phyloP scores from a whole-genome alignment of 2,113 vertebrate species.

The Dryoscopus gambensis region DNA sequence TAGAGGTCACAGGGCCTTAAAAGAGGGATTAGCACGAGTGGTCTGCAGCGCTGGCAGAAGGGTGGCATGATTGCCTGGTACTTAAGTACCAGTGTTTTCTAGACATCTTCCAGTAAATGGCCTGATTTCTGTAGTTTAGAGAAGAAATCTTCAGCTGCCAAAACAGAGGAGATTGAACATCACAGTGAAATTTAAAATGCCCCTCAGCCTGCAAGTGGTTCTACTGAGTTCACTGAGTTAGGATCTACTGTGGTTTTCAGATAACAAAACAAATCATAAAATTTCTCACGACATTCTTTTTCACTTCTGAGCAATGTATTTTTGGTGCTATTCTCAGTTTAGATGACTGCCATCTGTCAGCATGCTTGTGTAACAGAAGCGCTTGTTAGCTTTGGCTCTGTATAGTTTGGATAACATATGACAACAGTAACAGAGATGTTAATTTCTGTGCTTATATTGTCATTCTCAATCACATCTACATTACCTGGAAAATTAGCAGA shows the following conservation, averaged over 20 bases:
- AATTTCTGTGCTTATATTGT: neutral
- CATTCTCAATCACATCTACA: neutral
- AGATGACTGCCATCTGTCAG: slow-evolving; percentile 1
- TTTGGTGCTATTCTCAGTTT: slow-evolving; percentile 15
- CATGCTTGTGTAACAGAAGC: neutral
- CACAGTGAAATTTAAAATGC: neutral
- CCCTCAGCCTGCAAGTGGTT: neutral
- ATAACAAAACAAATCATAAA: neutral
- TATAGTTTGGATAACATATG: neutral
- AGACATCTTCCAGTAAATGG: neutral
- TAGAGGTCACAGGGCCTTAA: neutral
- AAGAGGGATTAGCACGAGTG: neutral
- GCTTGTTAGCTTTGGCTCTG: neutral
- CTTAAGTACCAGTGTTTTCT: neutral
- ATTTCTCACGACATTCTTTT: neutral
- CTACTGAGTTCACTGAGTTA: neutral
- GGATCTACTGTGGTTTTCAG: neutral
- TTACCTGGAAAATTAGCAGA: neutral
- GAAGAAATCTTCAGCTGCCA: neutral
- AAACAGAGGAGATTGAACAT: neutral
- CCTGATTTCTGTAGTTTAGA: neutral
- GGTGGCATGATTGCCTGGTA: neutral
- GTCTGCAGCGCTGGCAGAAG: neutral
- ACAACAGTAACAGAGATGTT: neutral
- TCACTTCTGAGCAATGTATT: neutral